Base-by-base conservation (phyloP, 1,140 invertebrate genomes). In the Nymphalis io region DNA sequence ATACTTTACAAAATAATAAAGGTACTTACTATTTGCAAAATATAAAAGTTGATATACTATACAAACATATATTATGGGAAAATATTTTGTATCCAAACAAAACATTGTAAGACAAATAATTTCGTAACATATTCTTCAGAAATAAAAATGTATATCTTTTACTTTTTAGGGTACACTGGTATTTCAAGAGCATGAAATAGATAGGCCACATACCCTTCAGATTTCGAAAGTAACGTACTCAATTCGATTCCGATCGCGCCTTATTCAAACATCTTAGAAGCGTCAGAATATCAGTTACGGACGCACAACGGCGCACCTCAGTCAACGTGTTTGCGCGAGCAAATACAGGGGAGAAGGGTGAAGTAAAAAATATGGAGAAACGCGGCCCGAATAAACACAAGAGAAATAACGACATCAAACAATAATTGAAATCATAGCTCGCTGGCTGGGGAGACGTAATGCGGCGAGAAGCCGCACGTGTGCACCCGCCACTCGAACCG, bases 361-460 rank as follows among this genome's bases (percentile, higher is more conserved):
- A 82, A 81, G 80, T 79, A 87, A 88, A 77, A 88, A 55, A 55
- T 44, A 86, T 84, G 82, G 79, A 79, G 79, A 78, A 83, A 87
- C 79, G 85, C 78, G 78, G 74, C 84, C 82, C 82, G 83, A 87
- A 87, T 84, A 89, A 89, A 90, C 87, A 90, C 76, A 83, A 82
- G 80, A 83, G 81, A 87, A 90, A 90, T 85, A 88, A 90, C 81
- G 85, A 88, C 84, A 85, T 88, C 85, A 87, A 90, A 90, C 78
- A 87, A 85, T 90, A 89, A 89, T 88, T 88, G 88, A 88, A 89
- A 89, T 87, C 86, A 85, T 84, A 85, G 84, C 78, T 82, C 73
- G 74, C 40, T 33, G 38, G 58, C 72, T 70, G 76, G 74, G 80
- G 80, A 76, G 76, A 62, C 71, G 65, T 80, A 69, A 76, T 76